Evolutionary conservation across 2,888 invertebrate species (phyloP).

Genomic region (Arenicola marina): DNA sequence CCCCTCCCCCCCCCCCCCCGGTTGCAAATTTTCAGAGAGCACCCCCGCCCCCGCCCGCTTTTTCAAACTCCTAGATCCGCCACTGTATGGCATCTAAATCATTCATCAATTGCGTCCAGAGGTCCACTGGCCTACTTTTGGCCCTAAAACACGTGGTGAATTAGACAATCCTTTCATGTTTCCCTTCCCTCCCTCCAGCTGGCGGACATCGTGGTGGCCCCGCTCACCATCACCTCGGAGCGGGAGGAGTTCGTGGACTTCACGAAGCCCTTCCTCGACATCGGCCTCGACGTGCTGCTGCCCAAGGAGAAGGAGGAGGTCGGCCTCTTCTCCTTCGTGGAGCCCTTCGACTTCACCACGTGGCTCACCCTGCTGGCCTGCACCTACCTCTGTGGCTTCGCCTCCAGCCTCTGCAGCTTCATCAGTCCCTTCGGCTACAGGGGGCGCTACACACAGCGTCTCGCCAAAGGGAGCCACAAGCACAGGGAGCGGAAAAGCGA

Average conservation of each 20-base stretch:
- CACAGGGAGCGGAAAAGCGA: neutral
- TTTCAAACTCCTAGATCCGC: no score
- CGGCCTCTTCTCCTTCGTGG: conserved; percentile 53
- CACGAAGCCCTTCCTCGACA: conserved; percentile 57
- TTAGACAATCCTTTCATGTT: neutral
- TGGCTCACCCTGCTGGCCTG: conserved; percentile 37
- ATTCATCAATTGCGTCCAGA: neutral
- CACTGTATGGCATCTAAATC: no score
- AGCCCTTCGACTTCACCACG: conserved; percentile 48
- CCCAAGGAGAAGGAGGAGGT: conserved; percentile 42
- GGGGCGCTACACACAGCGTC: conserved; percentile 3
- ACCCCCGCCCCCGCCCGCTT: no score
- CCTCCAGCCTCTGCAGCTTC: neutral
- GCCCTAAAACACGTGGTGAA: neutral
- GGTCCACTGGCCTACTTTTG: neutral
- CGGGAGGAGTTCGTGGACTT: conserved; percentile 56
- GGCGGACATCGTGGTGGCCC: conserved; percentile 55
- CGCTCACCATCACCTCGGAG: conserved; percentile 54
- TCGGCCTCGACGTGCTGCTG: conserved; percentile 55
- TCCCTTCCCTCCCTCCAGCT: conserved; percentile 40
- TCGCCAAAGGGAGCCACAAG: neutral
- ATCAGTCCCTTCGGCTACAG: conserved; percentile 10
- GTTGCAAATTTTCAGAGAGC: no score
- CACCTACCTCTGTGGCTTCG: neutral
- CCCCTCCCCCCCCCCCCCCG: no score